phyloP scores from a whole-genome alignment of 2,797 vertebrate species.

The Vultur gryphus region DNA sequence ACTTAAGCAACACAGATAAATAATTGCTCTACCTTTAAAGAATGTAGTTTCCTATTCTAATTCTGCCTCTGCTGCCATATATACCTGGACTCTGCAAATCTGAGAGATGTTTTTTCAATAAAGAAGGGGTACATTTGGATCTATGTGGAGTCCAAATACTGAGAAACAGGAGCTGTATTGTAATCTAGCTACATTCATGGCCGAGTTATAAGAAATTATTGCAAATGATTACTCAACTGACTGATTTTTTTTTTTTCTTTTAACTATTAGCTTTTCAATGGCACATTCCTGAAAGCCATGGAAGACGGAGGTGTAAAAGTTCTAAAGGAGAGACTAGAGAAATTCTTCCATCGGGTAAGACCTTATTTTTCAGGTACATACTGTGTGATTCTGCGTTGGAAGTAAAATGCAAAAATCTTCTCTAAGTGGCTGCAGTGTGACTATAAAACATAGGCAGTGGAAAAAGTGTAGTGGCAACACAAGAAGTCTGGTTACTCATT shows the following conservation, averaged over 20 bases:
- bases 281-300: conserved; percentile 89
- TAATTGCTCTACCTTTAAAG: neutral
- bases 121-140: neutral
- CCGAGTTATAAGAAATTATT: neutral
- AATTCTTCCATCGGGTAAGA: conserved; percentile 97
- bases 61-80: neutral
- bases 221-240: neutral
- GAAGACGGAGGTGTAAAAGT: conserved; percentile 89
- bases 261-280: conserved; percentile 89
- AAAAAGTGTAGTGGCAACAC: neutral
- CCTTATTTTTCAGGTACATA: neutral
- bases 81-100: neutral
- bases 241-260: neutral
- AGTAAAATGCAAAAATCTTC: neutral
- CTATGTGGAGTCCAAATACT: neutral
- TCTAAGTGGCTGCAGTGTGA: neutral
- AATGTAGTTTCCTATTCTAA: neutral
- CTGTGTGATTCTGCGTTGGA: neutral
- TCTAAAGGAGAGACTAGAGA: conserved; percentile 92
- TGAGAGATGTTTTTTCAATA: neutral
- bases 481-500: neutral
- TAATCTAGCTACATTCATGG: neutral
- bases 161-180: neutral
- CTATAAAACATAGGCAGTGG: neutral
- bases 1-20: neutral